phyloP scores from a whole-genome alignment of 2,888 invertebrate species.

The Erebia ligea region DNA sequence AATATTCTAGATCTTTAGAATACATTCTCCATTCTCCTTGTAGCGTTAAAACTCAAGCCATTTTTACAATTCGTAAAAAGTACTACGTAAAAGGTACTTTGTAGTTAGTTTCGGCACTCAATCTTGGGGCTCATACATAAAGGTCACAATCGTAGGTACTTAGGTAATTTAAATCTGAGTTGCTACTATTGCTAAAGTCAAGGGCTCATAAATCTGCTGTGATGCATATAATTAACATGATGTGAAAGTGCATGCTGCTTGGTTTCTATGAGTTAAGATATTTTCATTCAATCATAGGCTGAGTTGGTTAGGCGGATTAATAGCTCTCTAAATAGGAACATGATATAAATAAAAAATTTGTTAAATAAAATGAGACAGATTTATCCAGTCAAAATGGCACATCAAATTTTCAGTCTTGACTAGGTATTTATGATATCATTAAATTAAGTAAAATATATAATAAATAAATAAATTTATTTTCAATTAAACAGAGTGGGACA shows the following conservation, averaged over 20 bases:
- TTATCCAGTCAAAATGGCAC: too few species aligned
- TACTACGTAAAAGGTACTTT: neutral
- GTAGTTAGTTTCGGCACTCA: conserved; percentile 26
- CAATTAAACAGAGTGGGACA: too few species aligned
- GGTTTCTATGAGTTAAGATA: neutral
- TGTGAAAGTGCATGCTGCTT: conserved; percentile 30
- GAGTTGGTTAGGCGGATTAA: too few species aligned
- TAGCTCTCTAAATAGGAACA: too few species aligned
- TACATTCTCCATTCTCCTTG: conserved; percentile 42
- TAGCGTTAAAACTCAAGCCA: conserved; percentile 14
- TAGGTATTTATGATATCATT: too few species aligned
- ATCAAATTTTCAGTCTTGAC: too few species aligned
- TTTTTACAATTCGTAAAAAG: neutral
- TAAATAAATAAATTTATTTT: too few species aligned
- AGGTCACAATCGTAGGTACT: neutral
- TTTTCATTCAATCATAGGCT: neutral
- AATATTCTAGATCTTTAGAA: conserved; percentile 65
- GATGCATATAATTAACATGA: conserved; percentile 25
- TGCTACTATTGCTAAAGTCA: neutral
- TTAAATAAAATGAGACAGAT: too few species aligned
- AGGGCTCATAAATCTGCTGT: neutral
- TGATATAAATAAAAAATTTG: too few species aligned
- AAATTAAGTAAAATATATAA: too few species aligned
- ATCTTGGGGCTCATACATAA: conserved; percentile 27
- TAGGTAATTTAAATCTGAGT: neutral